Conservation (phyloP, 2,888 invertebrate genomes). For the Oscheius sp. region DNA sequence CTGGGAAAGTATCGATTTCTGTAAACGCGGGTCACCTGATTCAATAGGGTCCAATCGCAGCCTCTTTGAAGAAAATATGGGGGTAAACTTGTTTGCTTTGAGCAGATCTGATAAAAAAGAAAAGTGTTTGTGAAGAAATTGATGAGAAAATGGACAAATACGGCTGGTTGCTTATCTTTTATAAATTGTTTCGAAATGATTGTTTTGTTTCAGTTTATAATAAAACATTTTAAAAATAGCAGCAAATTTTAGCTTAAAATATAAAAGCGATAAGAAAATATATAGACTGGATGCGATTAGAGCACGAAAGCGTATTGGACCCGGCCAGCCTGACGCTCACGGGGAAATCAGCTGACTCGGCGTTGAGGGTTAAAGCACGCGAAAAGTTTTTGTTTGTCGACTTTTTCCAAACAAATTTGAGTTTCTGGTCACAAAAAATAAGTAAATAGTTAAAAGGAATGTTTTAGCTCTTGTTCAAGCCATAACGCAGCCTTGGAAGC, state of each 20-base stretch:
- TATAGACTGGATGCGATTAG: background rate
- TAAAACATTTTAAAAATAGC: background rate
- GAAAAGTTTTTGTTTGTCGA: slow-evolving; percentile 12
- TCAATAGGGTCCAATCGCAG: background rate
- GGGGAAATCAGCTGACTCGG: slow-evolving; percentile 29
- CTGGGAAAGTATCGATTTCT: slow-evolving; percentile 11
- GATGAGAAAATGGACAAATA: background rate
- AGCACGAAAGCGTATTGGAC: slow-evolving; percentile 5
- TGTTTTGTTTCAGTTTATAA: background rate
- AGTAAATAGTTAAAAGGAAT: background rate
- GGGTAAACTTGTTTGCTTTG: slow-evolving; percentile 1
- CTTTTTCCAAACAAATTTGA: background rate
- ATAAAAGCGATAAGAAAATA: background rate
- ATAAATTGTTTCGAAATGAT: background rate
- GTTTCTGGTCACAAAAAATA: background rate
- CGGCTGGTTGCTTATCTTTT: background rate
- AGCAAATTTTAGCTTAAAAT: background rate
- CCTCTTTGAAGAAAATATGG: background rate
- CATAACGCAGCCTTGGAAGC: no score
- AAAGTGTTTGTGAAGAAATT: background rate
- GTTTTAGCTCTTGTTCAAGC: background rate
- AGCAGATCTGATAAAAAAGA: background rate
- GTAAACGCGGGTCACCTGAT: slow-evolving; percentile 19
- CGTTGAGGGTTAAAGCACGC: slow-evolving; percentile 15
- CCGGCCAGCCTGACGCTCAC: slow-evolving; percentile 15